Conservation (phyloP, 2,113 vertebrate genomes). For the Microcebus lehilahytsara region DNA sequence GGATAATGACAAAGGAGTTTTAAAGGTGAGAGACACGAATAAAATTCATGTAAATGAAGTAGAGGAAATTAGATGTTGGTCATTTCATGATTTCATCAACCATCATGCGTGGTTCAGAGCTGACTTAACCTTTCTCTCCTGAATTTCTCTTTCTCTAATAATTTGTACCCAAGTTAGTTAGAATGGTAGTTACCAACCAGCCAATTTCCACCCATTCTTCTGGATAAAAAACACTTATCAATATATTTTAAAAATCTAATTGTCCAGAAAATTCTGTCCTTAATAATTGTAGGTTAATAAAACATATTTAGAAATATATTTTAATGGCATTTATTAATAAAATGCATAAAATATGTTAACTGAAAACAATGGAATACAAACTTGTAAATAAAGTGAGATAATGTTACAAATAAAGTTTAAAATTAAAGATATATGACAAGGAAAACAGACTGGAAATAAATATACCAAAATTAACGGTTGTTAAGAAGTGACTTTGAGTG, state of each 20-base stretch:
- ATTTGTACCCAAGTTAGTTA: not conserved
- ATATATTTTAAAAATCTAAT: not conserved
- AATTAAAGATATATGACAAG: not conserved
- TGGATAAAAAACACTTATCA: not conserved
- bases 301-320: not conserved
- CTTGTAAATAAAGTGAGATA: not conserved
- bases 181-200: not conserved
- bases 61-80: not conserved
- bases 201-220: not conserved
- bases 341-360: not conserved
- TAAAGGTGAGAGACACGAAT: not conserved
- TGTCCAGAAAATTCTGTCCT: not conserved
- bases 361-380: not conserved
- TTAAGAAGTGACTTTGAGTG: not conserved
- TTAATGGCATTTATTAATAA: not conserved
- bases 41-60: not conserved
- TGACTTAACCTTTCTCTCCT: not conserved
- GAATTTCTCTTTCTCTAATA: not conserved
- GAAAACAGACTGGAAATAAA: conserved; percentile 6
- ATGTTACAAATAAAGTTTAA: not conserved
- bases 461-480: not conserved
- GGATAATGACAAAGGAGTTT: conserved; percentile 17
- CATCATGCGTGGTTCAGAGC: not conserved
- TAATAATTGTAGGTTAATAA: not conserved
- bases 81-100: not conserved